A percentile compares a stretch with the other conserved stretches of the same genome.
These are phyloP conservation scores for Scartelaos histophorus DNA, from an alignment of 2,113 vertebrate species.

Conservation along the genomic window DNA sequence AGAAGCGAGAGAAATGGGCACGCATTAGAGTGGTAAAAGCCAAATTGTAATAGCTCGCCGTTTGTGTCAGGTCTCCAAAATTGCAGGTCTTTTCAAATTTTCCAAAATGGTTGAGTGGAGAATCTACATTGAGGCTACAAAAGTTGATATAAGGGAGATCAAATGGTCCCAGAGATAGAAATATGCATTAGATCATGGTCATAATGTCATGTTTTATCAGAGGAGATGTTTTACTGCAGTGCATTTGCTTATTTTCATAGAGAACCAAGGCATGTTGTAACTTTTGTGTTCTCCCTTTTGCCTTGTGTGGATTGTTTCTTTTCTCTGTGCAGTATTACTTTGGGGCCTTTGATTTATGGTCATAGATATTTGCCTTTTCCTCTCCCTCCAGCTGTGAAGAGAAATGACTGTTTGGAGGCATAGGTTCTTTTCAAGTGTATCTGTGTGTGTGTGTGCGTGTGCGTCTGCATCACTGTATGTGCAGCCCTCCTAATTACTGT, in stretches of 20 bases:
- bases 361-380: slow-evolving; percentile 27
- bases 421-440: slow-evolving; percentile 37
- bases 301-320: slow-evolving; percentile 27
- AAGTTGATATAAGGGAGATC: no score
- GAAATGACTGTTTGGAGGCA: slow-evolving; percentile 32
- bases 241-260: slow-evolving; percentile 13
- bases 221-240: background rate
- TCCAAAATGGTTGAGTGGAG: background rate
- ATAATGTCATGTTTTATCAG: background rate
- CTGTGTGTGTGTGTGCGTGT: background rate
- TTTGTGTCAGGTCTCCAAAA: background rate
- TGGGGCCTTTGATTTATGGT: slow-evolving; percentile 35
- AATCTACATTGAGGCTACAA: background rate
- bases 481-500: slow-evolving; percentile 62
- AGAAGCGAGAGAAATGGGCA: background rate
- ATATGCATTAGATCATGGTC: background rate
- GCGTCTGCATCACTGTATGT: background rate
- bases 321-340: slow-evolving; percentile 7
- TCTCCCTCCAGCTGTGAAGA: slow-evolving; percentile 39
- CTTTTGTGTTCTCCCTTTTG: slow-evolving; percentile 3
- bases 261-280: slow-evolving; percentile 3
- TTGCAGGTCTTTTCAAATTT: background rate
- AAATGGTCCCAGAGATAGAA: background rate
- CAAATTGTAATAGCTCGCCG: background rate
- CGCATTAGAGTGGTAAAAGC: background rate